phyloP scores from a whole-genome alignment of 1,140 invertebrate species.

The Daktulosphaira vitifoliae region DNA sequence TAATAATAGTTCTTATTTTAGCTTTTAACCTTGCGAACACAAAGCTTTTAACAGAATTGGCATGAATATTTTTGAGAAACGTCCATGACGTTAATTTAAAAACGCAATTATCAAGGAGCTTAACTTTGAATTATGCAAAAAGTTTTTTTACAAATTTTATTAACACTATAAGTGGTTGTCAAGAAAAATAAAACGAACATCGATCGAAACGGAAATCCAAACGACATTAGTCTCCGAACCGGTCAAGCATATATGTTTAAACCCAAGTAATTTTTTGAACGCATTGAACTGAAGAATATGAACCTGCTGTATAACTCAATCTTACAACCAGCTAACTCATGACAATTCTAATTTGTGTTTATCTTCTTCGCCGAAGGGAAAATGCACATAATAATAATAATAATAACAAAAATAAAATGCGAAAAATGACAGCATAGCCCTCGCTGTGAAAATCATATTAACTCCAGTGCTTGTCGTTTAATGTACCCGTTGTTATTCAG shows the following conservation, averaged over 20 bases:
- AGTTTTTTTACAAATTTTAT: constrained; percentile 10
- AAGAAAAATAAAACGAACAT: not conserved
- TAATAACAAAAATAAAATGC: no score
- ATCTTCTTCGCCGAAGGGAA: constrained; percentile 5
- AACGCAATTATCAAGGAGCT: constrained; percentile 28
- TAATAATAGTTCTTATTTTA: constrained; percentile 15
- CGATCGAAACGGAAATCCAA: no score
- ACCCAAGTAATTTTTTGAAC: constrained; percentile 7
- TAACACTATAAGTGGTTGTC: constrained; percentile 5
- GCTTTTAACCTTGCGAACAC: constrained; percentile 20
- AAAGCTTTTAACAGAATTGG: constrained; percentile 31
- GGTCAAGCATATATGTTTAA: not conserved
- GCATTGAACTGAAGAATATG: constrained; percentile 8
- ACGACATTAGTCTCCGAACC: no score
- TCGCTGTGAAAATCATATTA: constrained; percentile 32
- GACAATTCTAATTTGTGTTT: constrained; percentile 31
- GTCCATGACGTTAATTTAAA: constrained; percentile 28
- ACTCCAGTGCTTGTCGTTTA: constrained; percentile 15
- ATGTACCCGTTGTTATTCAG: not conserved
- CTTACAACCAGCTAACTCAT: constrained; percentile 8
- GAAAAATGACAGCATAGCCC: no score
- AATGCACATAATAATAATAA: no score
- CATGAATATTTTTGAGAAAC: constrained; percentile 16
- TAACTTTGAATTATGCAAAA: constrained; percentile 27
- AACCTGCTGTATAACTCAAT: not conserved